Conservation (phyloP, 2,888 invertebrate genomes). For the Galeruca laticollis region DNA sequence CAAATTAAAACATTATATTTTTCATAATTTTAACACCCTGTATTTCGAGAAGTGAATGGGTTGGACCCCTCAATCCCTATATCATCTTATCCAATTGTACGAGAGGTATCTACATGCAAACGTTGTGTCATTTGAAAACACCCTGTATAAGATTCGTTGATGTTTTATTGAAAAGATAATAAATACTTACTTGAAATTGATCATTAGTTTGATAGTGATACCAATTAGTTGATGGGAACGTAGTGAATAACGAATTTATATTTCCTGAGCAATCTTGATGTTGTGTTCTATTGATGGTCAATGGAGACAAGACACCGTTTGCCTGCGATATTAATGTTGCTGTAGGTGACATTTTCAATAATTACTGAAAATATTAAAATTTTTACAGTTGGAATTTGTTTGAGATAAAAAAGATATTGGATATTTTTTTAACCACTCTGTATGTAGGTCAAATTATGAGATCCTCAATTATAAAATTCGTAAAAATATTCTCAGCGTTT, state of each 20-base stretch:
- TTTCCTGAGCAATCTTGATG: slow-evolving; percentile 49
- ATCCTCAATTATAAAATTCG: background rate
- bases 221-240: slow-evolving; percentile 54
- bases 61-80: too few relatives aligned
- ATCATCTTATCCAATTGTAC: too few relatives aligned
- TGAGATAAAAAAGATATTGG: too few relatives aligned
- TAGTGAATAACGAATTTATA: slow-evolving; percentile 49
- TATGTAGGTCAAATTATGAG: background rate
- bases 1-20: too few relatives aligned
- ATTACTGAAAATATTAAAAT: slow-evolving; percentile 14
- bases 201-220: slow-evolving; percentile 57
- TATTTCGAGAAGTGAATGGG: too few relatives aligned
- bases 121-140: too few relatives aligned
- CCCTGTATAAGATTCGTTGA: too few relatives aligned
- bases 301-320: slow-evolving; percentile 41
- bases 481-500: background rate
- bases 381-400: too few relatives aligned
- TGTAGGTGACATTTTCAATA: slow-evolving; percentile 52
- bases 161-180: too few relatives aligned
- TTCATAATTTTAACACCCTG: too few relatives aligned
- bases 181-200: slow-evolving; percentile 51
- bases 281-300: slow-evolving; percentile 39
- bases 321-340: slow-evolving; percentile 52
- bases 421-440: background rate
- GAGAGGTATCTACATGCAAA: too few relatives aligned